Evolutionary conservation across 2,113 vertebrate species (phyloP).

Genomic region (Phoenicopterus ruber): DNA sequence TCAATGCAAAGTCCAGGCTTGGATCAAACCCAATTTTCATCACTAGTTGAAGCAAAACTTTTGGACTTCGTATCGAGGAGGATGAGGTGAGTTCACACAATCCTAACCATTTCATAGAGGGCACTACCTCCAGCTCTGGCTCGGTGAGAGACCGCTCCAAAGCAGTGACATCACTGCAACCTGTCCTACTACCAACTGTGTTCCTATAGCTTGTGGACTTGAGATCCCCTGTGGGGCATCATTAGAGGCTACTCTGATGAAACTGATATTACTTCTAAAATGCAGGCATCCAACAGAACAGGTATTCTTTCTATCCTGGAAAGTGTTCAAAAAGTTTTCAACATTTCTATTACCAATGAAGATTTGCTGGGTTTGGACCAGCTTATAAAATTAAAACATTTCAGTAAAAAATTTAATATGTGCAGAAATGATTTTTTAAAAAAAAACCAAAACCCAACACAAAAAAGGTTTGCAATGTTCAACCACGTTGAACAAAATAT

Average conservation of each 20-base stretch:
- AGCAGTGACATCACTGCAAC: neutral
- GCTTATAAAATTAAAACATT: neutral
- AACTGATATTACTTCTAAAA: neutral
- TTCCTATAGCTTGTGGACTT: neutral
- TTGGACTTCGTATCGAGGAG: neutral
- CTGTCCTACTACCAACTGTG: no score
- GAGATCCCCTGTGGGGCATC: neutral
- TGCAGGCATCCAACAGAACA: neutral
- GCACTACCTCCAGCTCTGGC: neutral
- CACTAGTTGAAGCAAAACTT: neutral
- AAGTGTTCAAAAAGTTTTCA: neutral
- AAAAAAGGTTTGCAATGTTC: neutral
- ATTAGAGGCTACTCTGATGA: neutral
- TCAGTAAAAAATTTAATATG: neutral
- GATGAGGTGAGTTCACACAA: neutral
- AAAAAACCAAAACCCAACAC: neutral
- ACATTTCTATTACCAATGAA: neutral
- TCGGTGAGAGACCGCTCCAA: neutral
- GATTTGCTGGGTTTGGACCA: neutral
- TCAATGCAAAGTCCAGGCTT: neutral
- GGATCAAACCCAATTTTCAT: neutral
- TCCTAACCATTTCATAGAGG: neutral
- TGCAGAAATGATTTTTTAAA: neutral
- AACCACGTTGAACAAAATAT: neutral
- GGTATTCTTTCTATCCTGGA: neutral